Evolutionary conservation across 1,140 invertebrate genomes (phyloP), one percentile per base, ranked within the genome.

Genomic region (Drosophila pachea): DNA sequence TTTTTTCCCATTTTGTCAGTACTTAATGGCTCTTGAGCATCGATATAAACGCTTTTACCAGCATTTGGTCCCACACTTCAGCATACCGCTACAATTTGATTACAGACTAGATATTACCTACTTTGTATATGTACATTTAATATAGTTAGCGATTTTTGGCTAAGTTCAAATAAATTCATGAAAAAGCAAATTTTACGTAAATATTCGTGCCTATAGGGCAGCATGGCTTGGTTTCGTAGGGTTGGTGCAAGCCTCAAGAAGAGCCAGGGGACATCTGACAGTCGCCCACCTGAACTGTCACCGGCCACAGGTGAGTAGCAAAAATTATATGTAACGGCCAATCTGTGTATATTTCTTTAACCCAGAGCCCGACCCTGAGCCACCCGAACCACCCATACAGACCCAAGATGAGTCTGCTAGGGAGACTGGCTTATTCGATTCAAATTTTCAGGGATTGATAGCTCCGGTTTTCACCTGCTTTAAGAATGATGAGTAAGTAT

Each of bases 401-500:
- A 7, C 12, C 5, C 52, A 32, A 5, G 4, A 1, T 16, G 16
- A 12, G 1, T n/a, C 12, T 7, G 14, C 33, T 33, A 64, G 11
- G 11, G 52, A 14, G 4, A 33, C 52, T 29, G 33, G 7, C n/a
- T 4, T 64, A 4, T 32, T 60, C 2, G 35, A 11, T 29, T 9
- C 49, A 4, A 42, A 59, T 8, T 89, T 90, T 60, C 68, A 89
- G 84, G 94, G 94, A n/a, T 73, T 94, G 5, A 91, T 94, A 76
- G 92, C 91, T 4, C 93, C 94, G 0, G 93, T 94, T 2, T 93
- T 94, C 47, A 93, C 93, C 0, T 92, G 93, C 2, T 92, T 94
- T 35, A 92, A 91, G 40, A 88, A 91, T 59, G 92, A 94, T 74
- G 70, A 73, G 74, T 76, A 45, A 63, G 65, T 70, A 36, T 33